Percentiles rank a stretch among this genome's conserved stretches.
phyloP scores from a whole-genome alignment of 2,113 vertebrate species.

The Axis porcinus region DNA sequence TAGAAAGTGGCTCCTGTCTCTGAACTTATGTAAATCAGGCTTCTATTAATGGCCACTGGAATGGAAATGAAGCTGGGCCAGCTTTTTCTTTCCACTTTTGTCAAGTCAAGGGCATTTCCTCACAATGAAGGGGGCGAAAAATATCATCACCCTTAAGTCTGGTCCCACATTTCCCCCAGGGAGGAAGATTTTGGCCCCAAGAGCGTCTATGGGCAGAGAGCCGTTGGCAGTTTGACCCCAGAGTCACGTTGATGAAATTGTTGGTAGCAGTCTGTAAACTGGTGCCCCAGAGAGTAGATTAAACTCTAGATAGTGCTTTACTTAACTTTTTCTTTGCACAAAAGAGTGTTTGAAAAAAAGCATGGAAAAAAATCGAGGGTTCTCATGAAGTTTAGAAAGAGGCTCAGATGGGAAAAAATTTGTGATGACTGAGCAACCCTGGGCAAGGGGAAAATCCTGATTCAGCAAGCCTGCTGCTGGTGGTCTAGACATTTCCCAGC shows the following conservation, averaged over 20 bases:
- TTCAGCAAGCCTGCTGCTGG: neutral
- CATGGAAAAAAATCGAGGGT: neutral
- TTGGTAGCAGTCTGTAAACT: neutral
- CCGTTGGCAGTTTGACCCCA: neutral
- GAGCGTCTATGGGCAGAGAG: rapidly evolving
- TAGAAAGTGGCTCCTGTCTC: neutral
- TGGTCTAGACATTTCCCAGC: neutral
- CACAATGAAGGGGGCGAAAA: neutral
- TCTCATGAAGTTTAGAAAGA: neutral
- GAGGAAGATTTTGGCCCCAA: neutral
- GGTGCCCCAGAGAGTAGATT: neutral
- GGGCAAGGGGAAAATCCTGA: neutral
- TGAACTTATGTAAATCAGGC: slow-evolving; percentile 15
- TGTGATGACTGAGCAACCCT: neutral
- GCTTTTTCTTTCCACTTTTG: neutral
- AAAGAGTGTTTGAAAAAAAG: neutral
- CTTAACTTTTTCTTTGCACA: neutral
- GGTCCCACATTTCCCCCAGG: too few relatives aligned
- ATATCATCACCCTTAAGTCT: too few relatives aligned
- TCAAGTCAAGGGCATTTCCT: neutral
- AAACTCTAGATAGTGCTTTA: rapidly evolving
- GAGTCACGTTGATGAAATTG: rapidly evolving
- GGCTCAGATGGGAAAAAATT: neutral
- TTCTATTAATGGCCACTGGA: neutral
- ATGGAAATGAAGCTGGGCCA: neutral